Percentiles rank a stretch among this genome's conserved stretches.
phyloP scores from a whole-genome alignment of 2,113 vertebrate genomes.

The Phylloscopus trochiloides region DNA sequence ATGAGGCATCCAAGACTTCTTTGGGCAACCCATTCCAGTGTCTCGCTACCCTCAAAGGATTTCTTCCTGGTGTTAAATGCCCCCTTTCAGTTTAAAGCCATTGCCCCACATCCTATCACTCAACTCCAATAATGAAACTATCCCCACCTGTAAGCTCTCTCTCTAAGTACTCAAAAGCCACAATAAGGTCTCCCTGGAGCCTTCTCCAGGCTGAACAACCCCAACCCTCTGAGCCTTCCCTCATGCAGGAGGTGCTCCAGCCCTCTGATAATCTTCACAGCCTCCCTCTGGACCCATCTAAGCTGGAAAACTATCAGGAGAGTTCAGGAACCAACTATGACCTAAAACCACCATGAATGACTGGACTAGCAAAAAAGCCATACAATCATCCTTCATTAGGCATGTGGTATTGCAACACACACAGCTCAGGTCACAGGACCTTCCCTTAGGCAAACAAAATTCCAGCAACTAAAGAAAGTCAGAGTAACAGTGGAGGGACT shows the following conservation, averaged over 20 bases:
- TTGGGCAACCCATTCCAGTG: neutral
- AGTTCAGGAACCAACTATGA: neutral
- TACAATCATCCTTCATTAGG: fast-evolving
- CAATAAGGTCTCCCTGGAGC: neutral
- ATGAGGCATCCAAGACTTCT: neutral
- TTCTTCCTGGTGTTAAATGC: neutral
- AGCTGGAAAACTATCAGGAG: neutral
- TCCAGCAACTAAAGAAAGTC: neutral
- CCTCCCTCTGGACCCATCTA: neutral
- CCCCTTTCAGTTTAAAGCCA: neutral
- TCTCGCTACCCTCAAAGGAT: neutral
- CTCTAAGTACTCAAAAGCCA: neutral
- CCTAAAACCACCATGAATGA: neutral
- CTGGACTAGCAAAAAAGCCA: neutral
- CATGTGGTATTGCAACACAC: neutral
- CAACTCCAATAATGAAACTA: fast-evolving
- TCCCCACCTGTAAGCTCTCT: neutral
- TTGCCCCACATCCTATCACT: neutral
- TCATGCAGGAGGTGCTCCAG: neutral
- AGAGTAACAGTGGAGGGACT: neutral
- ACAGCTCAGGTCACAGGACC: neutral
- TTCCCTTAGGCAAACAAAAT: neutral
- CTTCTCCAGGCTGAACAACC: neutral
- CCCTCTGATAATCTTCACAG: neutral
- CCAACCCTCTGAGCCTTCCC: neutral